A percentile compares a stretch with the other conserved stretches of the same genome.
These are phyloP conservation scores for Tribolium madens DNA, from an alignment of 1,140 invertebrate genomes.

Conservation along the genomic window DNA sequence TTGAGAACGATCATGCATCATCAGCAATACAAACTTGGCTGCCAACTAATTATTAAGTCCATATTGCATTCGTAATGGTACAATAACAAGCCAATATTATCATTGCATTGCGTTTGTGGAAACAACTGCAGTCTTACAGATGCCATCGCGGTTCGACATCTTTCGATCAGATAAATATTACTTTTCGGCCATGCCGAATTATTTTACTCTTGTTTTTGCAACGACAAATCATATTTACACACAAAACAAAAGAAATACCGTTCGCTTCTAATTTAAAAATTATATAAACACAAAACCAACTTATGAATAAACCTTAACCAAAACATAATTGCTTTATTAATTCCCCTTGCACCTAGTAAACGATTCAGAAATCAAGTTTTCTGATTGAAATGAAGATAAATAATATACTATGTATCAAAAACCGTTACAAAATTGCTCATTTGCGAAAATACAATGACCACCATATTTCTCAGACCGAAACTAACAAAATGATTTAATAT, in stretches of 20 bases:
- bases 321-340: conserved; percentile 11
- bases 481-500: conserved; percentile 36
- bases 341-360: conserved; percentile 21
- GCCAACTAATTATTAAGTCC: conserved; percentile 55
- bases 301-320: conserved; percentile 10
- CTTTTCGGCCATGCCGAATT: conserved; percentile 14
- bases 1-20: conserved; percentile 52
- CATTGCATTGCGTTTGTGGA: conserved; percentile 50
- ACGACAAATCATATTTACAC: conserved; percentile 19
- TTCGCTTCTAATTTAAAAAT: conserved; percentile 2
- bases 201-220: conserved; percentile 11
- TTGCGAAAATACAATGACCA: conserved; percentile 36
- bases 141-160: conserved; percentile 20
- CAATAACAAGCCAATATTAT: conserved; percentile 57
- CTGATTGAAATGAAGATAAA: conserved; percentile 30
- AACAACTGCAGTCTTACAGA: conserved; percentile 37
- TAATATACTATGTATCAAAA: conserved; percentile 9
- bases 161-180: conserved; percentile 50
- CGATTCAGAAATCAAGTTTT: conserved; percentile 12
- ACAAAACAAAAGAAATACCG: conserved; percentile 11
- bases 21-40: conserved; percentile 49
- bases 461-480: conserved; percentile 30
- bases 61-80: conserved; percentile 56
- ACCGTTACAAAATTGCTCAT: conserved; percentile 27
- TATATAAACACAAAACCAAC: background rate